These are phyloP conservation scores for Columba janthina DNA, from an alignment of 2,113 vertebrate species.

Conservation along the genomic window DNA sequence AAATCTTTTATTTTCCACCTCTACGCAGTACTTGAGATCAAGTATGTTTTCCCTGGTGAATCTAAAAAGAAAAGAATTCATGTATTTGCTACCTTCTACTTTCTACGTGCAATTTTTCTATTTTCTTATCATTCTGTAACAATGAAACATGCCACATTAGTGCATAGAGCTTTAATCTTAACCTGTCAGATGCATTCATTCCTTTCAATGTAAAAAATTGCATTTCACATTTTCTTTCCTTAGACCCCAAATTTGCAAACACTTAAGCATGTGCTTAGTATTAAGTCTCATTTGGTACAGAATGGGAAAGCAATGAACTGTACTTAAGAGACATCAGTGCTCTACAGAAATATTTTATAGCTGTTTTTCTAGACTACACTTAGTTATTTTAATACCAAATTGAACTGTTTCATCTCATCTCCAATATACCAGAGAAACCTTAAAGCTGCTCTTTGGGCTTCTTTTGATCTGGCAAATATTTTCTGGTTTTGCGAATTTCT, in stretches of 20 bases:
- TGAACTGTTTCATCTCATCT: constrained; percentile 39
- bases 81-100: constrained; percentile 41
- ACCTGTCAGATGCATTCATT: constrained; percentile 54
- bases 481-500: constrained; percentile 40
- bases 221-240: constrained; percentile 46
- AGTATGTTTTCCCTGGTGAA: constrained; percentile 26
- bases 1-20: not conserved
- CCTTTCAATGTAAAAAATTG: constrained; percentile 55
- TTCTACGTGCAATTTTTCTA: constrained; percentile 62
- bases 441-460: constrained; percentile 29
- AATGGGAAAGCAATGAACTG: constrained; percentile 25
- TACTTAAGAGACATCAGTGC: constrained; percentile 39
- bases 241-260: constrained; percentile 44
- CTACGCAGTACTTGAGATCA: constrained; percentile 18
- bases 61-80: constrained; percentile 6
- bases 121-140: constrained; percentile 65
- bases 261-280: constrained; percentile 58
- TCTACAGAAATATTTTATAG: constrained; percentile 35
- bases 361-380: constrained; percentile 32
- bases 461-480: constrained; percentile 41
- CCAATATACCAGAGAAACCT: constrained; percentile 39
- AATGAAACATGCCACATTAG: constrained; percentile 59
- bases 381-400: constrained; percentile 47
- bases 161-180: constrained; percentile 57
- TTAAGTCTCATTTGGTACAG: constrained; percentile 44